Base-by-base conservation (phyloP, 2,888 invertebrate genomes). In the Leptopilina syphax region DNA sequence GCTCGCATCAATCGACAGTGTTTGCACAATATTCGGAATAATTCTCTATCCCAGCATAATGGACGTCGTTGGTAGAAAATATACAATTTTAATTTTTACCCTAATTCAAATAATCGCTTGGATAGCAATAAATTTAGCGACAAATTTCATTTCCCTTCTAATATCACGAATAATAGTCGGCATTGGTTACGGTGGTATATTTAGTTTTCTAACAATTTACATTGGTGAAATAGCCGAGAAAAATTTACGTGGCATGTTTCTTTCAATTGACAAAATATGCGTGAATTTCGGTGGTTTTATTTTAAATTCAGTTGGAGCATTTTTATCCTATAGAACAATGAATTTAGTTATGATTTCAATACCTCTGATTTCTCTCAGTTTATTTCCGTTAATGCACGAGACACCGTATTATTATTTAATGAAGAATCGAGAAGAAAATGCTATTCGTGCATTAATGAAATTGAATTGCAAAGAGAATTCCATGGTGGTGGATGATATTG, bases 351-450 rank as follows among this genome's bases (percentile, higher is more conserved):
- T 94, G 78, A 92, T 94, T 66, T 90, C 93, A 0, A 92, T 94
- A 79, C 94, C 95, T 0, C 91, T 94, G 47, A 85, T 94, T 1
- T 94, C 94, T 86, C 92, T 94, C 13, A 88, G 94, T 0, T 93
- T 93, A 1, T 94, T 95, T 88, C 92, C 93, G 70, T 93, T 94
- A 60, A 94, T 95, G 93, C 95, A 95, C 0, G 96, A 96, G 88
- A 94, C 95, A 1, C 96, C 96, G 0, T 94, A 95, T 85, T 94
- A 93, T 87, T 92, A 92, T 87, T 92, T 94, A 41, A 93, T 94
- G 76, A 93, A 93, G 12, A 92, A 93, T 44, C 91, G 92, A 10
- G 93, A 93, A 57, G 91, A 93, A 79, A 92, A 92, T 24, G 95
- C 95, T 0, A 93, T 94, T 78, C 86, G 91, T 66, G 93, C 94